These are phyloP conservation scores for Ascaphus truei DNA, from an alignment of 2,113 vertebrate species.

Conservation along the genomic window DNA sequence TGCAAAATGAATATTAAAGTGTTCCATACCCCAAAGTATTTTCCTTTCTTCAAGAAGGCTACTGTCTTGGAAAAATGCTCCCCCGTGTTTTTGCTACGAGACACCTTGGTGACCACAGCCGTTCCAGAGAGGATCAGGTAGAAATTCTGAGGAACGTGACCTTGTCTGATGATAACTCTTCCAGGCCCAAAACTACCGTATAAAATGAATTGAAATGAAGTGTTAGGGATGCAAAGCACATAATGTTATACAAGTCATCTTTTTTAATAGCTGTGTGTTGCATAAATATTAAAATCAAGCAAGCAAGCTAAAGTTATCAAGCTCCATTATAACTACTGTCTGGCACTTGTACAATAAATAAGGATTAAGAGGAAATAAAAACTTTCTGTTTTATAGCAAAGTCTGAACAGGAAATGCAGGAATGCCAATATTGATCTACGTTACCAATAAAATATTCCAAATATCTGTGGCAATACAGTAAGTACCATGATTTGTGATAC, in stretches of 20 bases:
- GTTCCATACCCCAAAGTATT: conserved; percentile 20
- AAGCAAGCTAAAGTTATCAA: conserved; percentile 21
- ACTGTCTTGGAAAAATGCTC: conserved; percentile 8
- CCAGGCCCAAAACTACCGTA: conserved; percentile 15
- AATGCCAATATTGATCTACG: conserved; percentile 48
- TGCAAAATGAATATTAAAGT: neutral
- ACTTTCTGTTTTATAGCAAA: conserved; percentile 32
- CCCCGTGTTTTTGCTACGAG: conserved; percentile 18
- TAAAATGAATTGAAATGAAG: neutral
- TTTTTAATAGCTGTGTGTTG: conserved; percentile 3
- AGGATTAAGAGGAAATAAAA: conserved; percentile 43
- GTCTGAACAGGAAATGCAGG: conserved; percentile 32
- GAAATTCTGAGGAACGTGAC: conserved; percentile 17
- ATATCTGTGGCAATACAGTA: neutral
- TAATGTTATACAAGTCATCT: neutral
- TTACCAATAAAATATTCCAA: conserved; percentile 27
- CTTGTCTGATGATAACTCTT: conserved; percentile 21
- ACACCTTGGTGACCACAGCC: conserved; percentile 5
- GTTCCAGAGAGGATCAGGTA: conserved; percentile 13
- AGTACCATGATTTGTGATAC: conserved; percentile 34
- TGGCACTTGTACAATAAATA: conserved; percentile 49
- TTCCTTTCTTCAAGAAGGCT: conserved; percentile 33
- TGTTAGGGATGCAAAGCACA: conserved; percentile 4
- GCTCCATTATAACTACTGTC: conserved; percentile 38
- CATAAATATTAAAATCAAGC: conserved; percentile 26